Conservation (phyloP, 2,888 invertebrate species). For the Aromia moschata region DNA sequence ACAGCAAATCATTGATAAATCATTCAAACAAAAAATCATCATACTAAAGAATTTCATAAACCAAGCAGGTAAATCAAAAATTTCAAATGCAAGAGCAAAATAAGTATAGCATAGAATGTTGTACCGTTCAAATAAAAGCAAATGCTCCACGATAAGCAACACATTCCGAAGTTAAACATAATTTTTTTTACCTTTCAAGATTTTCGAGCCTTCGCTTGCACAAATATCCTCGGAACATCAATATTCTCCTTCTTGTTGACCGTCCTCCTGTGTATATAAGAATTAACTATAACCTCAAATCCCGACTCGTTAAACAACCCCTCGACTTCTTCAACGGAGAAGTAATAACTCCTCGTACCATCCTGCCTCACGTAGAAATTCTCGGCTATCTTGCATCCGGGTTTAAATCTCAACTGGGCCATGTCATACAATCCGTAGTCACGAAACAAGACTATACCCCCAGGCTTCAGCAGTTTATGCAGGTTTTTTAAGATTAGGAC, state of each 20-base stretch:
- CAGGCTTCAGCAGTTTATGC: slow-evolving; percentile 72
- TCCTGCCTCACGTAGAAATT: slow-evolving; percentile 97
- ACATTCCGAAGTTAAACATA: too few species aligned
- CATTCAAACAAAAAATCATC: slow-evolving; percentile 21
- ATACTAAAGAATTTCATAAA: slow-evolving; percentile 1
- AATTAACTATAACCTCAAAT: slow-evolving; percentile 74
- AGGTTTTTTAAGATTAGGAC: slow-evolving; percentile 71
- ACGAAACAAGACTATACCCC: slow-evolving; percentile 85
- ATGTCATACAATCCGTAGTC: slow-evolving; percentile 97
- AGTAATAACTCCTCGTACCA: slow-evolving; percentile 90
- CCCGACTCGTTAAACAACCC: slow-evolving; percentile 74
- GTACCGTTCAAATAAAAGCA: too few species aligned
- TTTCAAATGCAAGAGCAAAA: too few species aligned
- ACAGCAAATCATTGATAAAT: slow-evolving; percentile 17
- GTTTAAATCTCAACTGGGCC: slow-evolving; percentile 93
- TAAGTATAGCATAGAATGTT: too few species aligned
- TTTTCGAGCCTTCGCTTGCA: slow-evolving; percentile 83
- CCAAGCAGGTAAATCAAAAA: too few species aligned
- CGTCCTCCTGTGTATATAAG: slow-evolving; percentile 88
- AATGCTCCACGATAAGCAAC: too few species aligned
- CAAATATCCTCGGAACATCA: slow-evolving; percentile 90
- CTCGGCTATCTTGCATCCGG: slow-evolving; percentile 90
- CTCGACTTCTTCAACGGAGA: slow-evolving; percentile 75
- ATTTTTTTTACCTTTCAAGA: too few species aligned
- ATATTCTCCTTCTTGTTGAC: slow-evolving; percentile 92